These are phyloP conservation scores for Macrobrachium rosenbergii DNA, from an alignment of 1,140 invertebrate species.

Conservation along the genomic window DNA sequence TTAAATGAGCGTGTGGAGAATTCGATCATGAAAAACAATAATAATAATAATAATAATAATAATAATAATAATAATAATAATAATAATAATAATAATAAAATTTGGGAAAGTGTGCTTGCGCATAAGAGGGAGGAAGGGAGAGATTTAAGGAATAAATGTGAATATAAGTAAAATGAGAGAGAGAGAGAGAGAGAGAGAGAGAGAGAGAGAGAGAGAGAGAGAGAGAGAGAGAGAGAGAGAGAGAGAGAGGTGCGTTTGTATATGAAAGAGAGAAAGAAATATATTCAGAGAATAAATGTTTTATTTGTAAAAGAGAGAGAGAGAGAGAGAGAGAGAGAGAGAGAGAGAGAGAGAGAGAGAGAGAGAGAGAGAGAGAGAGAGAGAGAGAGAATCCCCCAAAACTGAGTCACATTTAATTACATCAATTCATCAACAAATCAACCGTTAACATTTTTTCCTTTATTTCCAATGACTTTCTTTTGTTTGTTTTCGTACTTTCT, in stretches of 20 bases:
- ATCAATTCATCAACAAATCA: neutral
- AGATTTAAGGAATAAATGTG: no score
- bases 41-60: neutral
- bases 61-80: no score
- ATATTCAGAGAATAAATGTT: no score
- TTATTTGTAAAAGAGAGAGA: no score
- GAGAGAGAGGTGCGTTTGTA: no score
- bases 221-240: no score
- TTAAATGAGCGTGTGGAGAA: no score
- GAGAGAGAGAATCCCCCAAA: neutral
- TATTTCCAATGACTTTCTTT: neutral
- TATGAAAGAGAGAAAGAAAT: no score
- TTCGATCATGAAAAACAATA: neutral
- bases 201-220: slow-evolving; percentile 16
- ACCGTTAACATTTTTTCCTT: neutral
- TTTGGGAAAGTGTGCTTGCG: no score
- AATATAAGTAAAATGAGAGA: no score
- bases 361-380: slow-evolving; percentile 31
- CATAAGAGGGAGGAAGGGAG: neutral
- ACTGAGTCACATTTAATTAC: neutral
- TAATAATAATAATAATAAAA: no score
- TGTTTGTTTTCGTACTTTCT: neutral
- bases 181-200: neutral
- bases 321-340: no score
- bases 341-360: slow-evolving; percentile 31